Percentiles rank a stretch among this genome's conserved stretches.
phyloP scores from a whole-genome alignment of 1,140 invertebrate genomes.

The Cryptotermes secundus region DNA sequence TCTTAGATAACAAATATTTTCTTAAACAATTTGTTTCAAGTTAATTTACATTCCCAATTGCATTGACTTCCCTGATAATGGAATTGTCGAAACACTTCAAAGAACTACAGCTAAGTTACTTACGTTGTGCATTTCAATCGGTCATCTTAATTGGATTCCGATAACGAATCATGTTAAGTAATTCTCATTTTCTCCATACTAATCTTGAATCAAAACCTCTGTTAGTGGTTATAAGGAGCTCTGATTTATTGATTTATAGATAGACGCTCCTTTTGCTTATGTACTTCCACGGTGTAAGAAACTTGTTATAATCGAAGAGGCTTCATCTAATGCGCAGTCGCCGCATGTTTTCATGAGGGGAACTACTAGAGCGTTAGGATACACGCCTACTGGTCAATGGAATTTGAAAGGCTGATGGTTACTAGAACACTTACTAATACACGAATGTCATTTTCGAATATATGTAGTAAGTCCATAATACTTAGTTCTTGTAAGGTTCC shows the following conservation, averaged over 20 bases:
- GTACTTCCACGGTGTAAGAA: too few relatives aligned
- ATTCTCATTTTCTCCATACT: not conserved
- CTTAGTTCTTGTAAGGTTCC: not conserved
- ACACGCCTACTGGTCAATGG: not conserved
- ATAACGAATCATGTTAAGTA: not conserved
- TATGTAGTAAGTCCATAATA: not conserved
- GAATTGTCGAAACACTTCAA: too few relatives aligned
- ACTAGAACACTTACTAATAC: not conserved
- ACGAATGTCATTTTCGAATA: not conserved
- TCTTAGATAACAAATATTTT: too few relatives aligned
- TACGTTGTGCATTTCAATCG: too few relatives aligned
- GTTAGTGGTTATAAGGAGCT: not conserved
- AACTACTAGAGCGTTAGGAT: not conserved
- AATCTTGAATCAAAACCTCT: not conserved
- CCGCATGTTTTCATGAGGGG: not conserved
- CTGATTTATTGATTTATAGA: not conserved
- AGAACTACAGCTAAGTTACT: too few relatives aligned
- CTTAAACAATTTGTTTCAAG: too few relatives aligned
- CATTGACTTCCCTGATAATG: too few relatives aligned
- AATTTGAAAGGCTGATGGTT: not conserved
- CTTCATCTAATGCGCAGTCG: not conserved
- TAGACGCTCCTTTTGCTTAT: too few relatives aligned
- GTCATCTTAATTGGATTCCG: not conserved
- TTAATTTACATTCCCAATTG: too few relatives aligned
- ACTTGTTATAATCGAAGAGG: not conserved